phyloP scores from a whole-genome alignment of 2,888 invertebrate genomes.

The Xanthorhoe designata region DNA sequence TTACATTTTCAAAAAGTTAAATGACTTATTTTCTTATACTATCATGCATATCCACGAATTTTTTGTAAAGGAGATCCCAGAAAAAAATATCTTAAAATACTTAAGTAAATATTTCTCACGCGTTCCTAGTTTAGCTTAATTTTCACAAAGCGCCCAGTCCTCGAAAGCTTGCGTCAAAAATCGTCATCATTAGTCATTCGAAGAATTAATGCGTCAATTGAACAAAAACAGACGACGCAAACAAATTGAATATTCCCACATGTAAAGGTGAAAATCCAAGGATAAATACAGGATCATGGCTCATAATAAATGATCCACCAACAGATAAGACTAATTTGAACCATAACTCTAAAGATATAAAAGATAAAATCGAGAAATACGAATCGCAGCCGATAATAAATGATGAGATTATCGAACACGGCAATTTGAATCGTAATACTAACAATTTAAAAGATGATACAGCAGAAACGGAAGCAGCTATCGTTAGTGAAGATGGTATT shows the following conservation, averaged over 20 bases:
- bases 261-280: constrained; percentile 82
- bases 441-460: constrained; percentile 30
- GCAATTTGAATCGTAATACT: constrained; percentile 19
- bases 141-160: constrained; percentile 43
- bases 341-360: constrained; percentile 48
- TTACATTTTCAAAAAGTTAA: too few species aligned
- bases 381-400: constrained; percentile 19
- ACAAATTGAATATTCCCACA: constrained; percentile 85
- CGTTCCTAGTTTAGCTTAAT: not conserved
- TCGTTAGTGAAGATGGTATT: constrained; percentile 68
- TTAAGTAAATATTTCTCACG: constrained; percentile 23
- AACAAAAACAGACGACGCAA: constrained; percentile 81
- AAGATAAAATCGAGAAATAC: constrained; percentile 45
- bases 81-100: too few species aligned
- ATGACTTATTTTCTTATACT: too few species aligned
- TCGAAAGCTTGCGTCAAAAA: constrained; percentile 64
- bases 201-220: constrained; percentile 80
- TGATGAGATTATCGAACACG: constrained; percentile 20
- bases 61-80: too few species aligned
- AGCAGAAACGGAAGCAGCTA: constrained; percentile 46
- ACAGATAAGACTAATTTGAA: constrained; percentile 45
- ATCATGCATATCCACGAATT: too few species aligned
- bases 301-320: constrained; percentile 71
- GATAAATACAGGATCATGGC: constrained; percentile 75
- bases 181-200: constrained; percentile 74